A percentile compares a stretch with the other conserved stretches of the same genome.
These are phyloP conservation scores for Drosophila sp. DNA, from an alignment of 1,140 invertebrate genomes.

Conservation along the genomic window DNA sequence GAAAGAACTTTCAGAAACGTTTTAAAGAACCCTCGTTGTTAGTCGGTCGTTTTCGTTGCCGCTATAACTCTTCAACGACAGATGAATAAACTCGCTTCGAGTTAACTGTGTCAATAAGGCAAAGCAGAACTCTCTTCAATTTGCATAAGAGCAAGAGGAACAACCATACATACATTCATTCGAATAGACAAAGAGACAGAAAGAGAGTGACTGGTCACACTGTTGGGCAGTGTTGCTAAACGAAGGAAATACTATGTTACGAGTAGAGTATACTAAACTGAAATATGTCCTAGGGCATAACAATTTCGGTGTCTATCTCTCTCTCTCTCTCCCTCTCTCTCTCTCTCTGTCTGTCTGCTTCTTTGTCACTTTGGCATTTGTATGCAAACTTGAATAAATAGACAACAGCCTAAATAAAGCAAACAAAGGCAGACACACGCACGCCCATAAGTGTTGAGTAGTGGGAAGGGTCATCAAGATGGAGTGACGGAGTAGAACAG, in stretches of 20 bases:
- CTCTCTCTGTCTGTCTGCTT: slow-evolving; percentile 6
- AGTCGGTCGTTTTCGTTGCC: too few relatives aligned
- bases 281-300: slow-evolving; percentile 7
- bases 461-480: slow-evolving; percentile 28
- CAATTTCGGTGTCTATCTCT: background rate
- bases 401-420: slow-evolving; percentile 69
- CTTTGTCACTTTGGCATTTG: slow-evolving; percentile 42
- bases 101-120: slow-evolving; percentile 55
- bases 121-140: slow-evolving; percentile 34
- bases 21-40: background rate
- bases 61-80: slow-evolving; percentile 9
- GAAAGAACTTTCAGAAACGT: too few relatives aligned
- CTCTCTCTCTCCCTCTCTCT: background rate
- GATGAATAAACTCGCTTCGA: slow-evolving; percentile 51
- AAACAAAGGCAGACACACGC: slow-evolving; percentile 61
- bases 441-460: slow-evolving; percentile 47
- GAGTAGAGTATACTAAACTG: background rate
- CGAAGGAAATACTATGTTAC: background rate
- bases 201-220: background rate
- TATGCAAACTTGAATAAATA: slow-evolving; percentile 66
- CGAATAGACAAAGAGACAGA: background rate
- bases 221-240: slow-evolving; percentile 4
- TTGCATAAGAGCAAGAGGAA: background rate
- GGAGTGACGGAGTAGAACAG: background rate
- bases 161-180: too few relatives aligned